Conservation (phyloP, 2,113 vertebrate genomes). For the Cryptotis parvus region DNA sequence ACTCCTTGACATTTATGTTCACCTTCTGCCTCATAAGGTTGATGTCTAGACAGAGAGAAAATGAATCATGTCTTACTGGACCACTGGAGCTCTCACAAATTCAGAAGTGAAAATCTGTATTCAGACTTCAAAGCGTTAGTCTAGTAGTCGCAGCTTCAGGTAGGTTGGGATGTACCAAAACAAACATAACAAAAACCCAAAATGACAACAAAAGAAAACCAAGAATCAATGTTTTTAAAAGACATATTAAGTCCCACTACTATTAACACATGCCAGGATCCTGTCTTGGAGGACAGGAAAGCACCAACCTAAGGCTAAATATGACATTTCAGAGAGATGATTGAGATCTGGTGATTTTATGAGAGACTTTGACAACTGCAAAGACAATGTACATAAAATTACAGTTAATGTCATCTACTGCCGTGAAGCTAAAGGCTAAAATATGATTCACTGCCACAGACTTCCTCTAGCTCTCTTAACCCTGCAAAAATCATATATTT, state of each 20-base stretch:
- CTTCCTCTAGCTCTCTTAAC: not conserved
- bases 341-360: not conserved
- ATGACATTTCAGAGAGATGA: not conserved
- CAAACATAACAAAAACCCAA: not conserved
- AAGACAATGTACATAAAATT: not conserved
- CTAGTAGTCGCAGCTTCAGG: not conserved
- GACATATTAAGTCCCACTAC: not conserved
- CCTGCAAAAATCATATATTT: not conserved
- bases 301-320: not conserved
- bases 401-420: not conserved
- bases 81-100: not conserved
- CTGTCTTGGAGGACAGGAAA: not conserved
- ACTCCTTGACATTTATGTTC: rapidly evolving
- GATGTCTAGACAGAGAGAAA: rapidly evolving
- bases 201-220: not conserved
- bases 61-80: not conserved
- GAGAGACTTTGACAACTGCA: not conserved
- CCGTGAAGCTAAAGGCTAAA: slow-evolving; percentile 2
- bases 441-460: not conserved
- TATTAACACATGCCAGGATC: not conserved
- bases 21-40: not conserved
- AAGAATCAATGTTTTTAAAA: not conserved
- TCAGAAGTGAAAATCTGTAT: not conserved
- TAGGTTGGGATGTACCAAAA: not conserved
- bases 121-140: not conserved